phyloP scores from a whole-genome alignment of 2,888 invertebrate species.

The Deilephila elpenor region DNA sequence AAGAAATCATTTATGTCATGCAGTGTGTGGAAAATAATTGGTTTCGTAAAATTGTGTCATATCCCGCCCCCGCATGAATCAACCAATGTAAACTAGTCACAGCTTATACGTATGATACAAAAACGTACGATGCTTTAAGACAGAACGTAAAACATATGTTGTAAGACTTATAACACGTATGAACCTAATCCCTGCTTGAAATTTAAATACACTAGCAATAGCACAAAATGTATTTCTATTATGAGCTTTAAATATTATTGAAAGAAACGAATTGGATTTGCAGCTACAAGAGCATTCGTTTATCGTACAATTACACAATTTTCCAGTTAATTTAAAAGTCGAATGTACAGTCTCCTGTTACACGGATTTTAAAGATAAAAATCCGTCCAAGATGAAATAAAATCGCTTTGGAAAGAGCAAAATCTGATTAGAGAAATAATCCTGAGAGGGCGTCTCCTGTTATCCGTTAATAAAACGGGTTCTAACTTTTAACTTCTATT shows the following conservation, averaged over 20 bases:
- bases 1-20: too few species aligned
- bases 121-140: too few species aligned
- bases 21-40: too few species aligned
- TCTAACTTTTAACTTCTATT: not conserved
- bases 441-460: not conserved
- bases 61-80: too few species aligned
- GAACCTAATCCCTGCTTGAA: too few species aligned
- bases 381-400: not conserved
- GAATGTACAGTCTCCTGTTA: not conserved
- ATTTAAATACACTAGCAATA: too few species aligned
- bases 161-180: too few species aligned
- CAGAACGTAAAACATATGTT: too few species aligned
- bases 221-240: too few species aligned
- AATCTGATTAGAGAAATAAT: constrained; percentile 2
- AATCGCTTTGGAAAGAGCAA: not conserved
- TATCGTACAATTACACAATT: not conserved
- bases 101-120: too few species aligned
- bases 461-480: constrained; percentile 3
- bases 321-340: not conserved
- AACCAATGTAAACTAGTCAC: too few species aligned
- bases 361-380: not conserved
- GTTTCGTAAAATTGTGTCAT: too few species aligned
- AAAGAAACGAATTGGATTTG: not conserved
- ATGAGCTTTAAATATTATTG: not conserved
- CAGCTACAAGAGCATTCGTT: not conserved